Percentiles rank a stretch among this genome's conserved stretches.
phyloP scores from a whole-genome alignment of 1,140 invertebrate genomes.

The Archivesica marissinica region DNA sequence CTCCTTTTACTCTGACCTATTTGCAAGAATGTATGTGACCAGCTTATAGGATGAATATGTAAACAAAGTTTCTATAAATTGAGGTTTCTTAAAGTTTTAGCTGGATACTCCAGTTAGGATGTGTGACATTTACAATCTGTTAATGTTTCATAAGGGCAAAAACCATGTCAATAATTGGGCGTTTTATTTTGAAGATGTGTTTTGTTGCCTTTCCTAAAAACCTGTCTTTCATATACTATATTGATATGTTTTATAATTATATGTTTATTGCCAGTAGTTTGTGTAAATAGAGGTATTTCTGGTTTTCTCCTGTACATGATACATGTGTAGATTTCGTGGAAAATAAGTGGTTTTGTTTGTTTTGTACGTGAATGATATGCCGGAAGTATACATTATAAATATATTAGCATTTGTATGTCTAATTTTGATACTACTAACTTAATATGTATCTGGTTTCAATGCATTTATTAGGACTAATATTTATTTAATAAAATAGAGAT shows the following conservation, averaged over 20 bases:
- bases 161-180: not conserved
- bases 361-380: not conserved
- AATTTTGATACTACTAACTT: not conserved
- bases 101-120: not conserved
- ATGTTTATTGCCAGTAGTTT: constrained; percentile 12
- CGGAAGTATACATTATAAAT: not conserved
- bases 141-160: too few species aligned
- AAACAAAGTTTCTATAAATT: not conserved
- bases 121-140: not conserved
- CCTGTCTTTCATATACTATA: constrained; percentile 15
- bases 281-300: not conserved
- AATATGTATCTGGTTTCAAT: not conserved
- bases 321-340: not conserved
- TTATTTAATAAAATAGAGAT: too few species aligned
- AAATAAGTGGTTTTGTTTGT: not conserved
- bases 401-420: not conserved
- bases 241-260: not conserved
- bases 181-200: not conserved
- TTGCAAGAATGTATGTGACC: not conserved
- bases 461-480: too few species aligned
- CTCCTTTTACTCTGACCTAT: not conserved
- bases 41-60: not conserved
- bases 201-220: constrained; percentile 24
- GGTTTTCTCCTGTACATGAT: not conserved
- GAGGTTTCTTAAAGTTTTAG: not conserved